These are phyloP conservation scores for Rattus norvegicus DNA, from an alignment of 2,113 vertebrate genomes.

Conservation along the genomic window DNA sequence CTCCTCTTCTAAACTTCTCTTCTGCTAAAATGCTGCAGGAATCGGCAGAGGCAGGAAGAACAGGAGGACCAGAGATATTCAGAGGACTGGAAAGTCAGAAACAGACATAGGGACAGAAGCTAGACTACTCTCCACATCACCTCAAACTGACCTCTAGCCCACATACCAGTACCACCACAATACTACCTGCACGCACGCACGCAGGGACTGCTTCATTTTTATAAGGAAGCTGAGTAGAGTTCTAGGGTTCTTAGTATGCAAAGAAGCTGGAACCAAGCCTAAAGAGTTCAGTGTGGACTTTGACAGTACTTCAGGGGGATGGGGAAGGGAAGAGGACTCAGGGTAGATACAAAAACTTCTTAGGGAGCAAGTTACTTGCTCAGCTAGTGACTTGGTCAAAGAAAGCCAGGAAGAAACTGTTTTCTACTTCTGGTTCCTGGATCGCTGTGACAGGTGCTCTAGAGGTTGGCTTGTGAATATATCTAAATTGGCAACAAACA, in stretches of 20 bases:
- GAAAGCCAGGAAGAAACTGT: background rate
- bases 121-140: background rate
- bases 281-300: background rate
- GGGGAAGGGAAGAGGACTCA: background rate
- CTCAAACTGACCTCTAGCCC: background rate
- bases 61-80: background rate
- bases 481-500: background rate
- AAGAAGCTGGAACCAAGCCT: background rate
- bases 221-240: background rate
- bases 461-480: background rate
- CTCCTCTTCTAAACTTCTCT: background rate
- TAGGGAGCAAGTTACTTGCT: background rate
- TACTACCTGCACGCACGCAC: no score
- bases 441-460: background rate
- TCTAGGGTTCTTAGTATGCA: background rate
- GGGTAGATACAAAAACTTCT: background rate
- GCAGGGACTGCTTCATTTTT: background rate
- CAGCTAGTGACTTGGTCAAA: background rate
- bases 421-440: background rate
- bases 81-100: background rate
- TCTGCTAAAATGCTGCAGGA: background rate
- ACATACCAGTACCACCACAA: background rate
- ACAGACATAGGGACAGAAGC: background rate
- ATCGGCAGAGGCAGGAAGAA: background rate
- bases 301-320: background rate